Conservation (phyloP, 2,888 invertebrate species). For the Muschampia plurimacula region DNA sequence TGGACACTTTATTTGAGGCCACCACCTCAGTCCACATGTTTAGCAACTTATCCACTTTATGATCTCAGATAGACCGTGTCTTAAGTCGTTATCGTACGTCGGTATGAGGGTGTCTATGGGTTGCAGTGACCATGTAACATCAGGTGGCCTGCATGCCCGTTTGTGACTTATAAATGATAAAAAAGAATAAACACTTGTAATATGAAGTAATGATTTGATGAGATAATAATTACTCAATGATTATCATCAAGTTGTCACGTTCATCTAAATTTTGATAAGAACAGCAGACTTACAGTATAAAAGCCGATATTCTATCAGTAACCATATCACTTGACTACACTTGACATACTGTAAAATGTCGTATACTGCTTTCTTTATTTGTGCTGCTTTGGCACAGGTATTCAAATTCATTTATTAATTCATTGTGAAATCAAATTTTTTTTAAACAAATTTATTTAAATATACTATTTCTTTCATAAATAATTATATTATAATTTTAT, state of each 20-base stretch:
- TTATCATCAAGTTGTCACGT: constrained; percentile 13
- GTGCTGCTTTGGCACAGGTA: constrained; percentile 30
- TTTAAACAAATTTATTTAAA: too few relatives aligned
- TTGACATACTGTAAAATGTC: constrained; percentile 14
- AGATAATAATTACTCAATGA: constrained; percentile 10
- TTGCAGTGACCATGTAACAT: too few relatives aligned
- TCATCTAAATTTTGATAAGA: constrained; percentile 12
- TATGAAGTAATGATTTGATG: background rate
- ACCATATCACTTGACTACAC: constrained; percentile 8
- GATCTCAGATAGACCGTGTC: too few relatives aligned
- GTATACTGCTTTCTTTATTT: constrained; percentile 26
- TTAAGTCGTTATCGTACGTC: too few relatives aligned
- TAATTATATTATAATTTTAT: too few relatives aligned
- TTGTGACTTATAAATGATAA: too few relatives aligned
- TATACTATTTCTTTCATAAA: background rate
- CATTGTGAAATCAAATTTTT: background rate
- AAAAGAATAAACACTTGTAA: background rate
- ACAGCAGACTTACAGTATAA: constrained; percentile 5
- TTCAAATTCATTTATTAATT: background rate
- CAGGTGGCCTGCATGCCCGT: too few relatives aligned
- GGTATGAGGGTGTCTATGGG: too few relatives aligned
- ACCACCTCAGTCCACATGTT: too few relatives aligned
- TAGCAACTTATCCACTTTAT: too few relatives aligned
- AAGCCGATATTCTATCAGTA: background rate
- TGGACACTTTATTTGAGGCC: too few relatives aligned